Evolutionary conservation across 2,888 invertebrate species (phyloP).

Genomic region (Ecliptopera silaceata): DNA sequence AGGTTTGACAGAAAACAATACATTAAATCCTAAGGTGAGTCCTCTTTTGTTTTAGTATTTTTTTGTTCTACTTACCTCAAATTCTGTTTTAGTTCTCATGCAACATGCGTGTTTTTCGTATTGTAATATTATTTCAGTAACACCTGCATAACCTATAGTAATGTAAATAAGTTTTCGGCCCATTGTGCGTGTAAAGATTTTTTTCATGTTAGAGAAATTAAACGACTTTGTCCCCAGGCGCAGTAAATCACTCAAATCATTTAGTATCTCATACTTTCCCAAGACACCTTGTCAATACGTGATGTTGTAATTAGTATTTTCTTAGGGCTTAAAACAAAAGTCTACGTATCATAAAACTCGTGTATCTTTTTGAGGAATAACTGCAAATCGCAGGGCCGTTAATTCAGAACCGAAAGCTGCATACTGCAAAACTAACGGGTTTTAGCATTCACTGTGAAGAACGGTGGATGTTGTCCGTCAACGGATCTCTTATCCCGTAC

Average conservation of each 20-base stretch:
- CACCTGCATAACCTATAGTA: not conserved
- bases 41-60: not conserved
- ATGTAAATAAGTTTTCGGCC: too few species aligned
- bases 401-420: conserved; percentile 24
- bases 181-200: too few species aligned
- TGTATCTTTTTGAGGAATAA: conserved; percentile 10
- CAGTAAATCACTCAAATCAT: too few species aligned
- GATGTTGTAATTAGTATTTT: not conserved
- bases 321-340: not conserved
- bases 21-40: conserved; percentile 81
- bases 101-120: not conserved
- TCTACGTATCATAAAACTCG: conserved; percentile 5
- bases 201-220: too few species aligned
- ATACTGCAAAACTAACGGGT: conserved; percentile 28
- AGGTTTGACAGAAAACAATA: conserved; percentile 94
- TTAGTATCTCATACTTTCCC: too few species aligned
- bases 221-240: too few species aligned
- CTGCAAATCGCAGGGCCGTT: conserved; percentile 25
- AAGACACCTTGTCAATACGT: too few species aligned
- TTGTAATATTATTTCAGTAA: not conserved
- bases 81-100: not conserved
- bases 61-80: not conserved
- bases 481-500: conserved; percentile 19
- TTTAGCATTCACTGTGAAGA: conserved; percentile 25
- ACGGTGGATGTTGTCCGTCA: conserved; percentile 13